Conservation (phyloP, 2,888 invertebrate genomes). For the Acrobasis suavella region DNA sequence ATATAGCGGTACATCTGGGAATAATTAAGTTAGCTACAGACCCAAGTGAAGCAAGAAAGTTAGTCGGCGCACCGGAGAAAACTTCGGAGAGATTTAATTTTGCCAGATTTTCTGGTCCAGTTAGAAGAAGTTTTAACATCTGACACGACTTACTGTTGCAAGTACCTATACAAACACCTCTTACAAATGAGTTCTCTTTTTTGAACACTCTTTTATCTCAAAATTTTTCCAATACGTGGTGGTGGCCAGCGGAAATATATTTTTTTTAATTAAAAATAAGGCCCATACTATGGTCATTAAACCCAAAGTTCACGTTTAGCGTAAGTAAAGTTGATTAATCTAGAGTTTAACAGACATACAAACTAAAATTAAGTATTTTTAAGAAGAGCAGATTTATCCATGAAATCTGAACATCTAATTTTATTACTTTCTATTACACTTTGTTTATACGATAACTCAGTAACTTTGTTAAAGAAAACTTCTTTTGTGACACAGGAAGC, state of each 20-base stretch:
- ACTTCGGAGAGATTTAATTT: slow-evolving; percentile 65
- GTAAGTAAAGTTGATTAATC: no score
- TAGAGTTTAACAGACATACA: no score
- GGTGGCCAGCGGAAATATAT: no score
- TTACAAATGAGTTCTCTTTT: not conserved
- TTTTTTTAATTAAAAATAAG: no score
- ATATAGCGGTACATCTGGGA: slow-evolving; percentile 32
- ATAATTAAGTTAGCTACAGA: slow-evolving; percentile 48
- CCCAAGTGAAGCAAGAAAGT: slow-evolving; percentile 50
- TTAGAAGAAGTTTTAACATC: slow-evolving; percentile 61
- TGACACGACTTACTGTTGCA: slow-evolving; percentile 47
- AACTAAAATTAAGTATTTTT: no score
- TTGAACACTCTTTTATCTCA: no score
- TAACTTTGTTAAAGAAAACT: not conserved
- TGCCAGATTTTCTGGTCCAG: slow-evolving; percentile 57
- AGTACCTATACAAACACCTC: not conserved
- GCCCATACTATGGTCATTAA: no score
- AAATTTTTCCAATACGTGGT: no score
- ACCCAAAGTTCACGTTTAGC: no score
- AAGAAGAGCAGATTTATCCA: no score
- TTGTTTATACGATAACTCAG: not conserved
- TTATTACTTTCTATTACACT: no score
- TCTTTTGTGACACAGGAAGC: not conserved
- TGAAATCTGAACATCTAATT: no score
- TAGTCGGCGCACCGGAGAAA: slow-evolving; percentile 44